A percentile compares a stretch with the other conserved stretches of the same genome.
Conservation (phyloP, 2,113 vertebrate genomes). For the Crotalus horridus region DNA sequence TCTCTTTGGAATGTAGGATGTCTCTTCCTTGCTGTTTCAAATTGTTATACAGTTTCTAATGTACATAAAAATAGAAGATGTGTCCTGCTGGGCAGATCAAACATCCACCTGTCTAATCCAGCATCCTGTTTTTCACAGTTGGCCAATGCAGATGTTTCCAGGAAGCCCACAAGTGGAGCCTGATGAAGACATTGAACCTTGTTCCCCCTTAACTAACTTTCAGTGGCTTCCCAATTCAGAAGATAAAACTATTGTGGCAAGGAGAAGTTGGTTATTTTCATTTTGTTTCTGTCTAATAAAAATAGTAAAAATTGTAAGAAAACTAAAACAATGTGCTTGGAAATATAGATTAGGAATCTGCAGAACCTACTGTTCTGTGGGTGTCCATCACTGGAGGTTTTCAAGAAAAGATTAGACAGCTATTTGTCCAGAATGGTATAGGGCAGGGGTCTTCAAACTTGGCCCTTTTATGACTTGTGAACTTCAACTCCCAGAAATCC, state of each 20-base stretch:
- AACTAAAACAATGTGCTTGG: not conserved
- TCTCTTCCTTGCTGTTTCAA: not conserved
- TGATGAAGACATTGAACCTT: not conserved
- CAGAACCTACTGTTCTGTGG: not conserved
- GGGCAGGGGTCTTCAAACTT: no score
- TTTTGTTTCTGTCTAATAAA: not conserved
- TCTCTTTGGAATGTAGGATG: not conserved
- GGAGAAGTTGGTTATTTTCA: not conserved
- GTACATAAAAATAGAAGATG: not conserved
- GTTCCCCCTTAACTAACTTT: not conserved
- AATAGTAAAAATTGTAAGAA: not conserved
- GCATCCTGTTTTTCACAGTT: not conserved
- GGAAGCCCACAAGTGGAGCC: not conserved
- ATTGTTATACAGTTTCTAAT: not conserved
- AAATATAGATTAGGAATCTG: not conserved
- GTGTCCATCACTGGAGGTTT: not conserved
- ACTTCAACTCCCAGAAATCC: no score
- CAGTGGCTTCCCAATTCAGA: not conserved
- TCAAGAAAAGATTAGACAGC: no score
- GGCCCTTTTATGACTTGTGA: no score
- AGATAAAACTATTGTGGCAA: not conserved
- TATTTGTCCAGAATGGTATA: not conserved
- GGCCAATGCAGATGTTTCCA: not conserved
- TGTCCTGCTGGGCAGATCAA: not conserved
- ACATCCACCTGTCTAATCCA: not conserved